phyloP scores from a whole-genome alignment of 2,888 invertebrate genomes.

The Lasioglossum malachurum region DNA sequence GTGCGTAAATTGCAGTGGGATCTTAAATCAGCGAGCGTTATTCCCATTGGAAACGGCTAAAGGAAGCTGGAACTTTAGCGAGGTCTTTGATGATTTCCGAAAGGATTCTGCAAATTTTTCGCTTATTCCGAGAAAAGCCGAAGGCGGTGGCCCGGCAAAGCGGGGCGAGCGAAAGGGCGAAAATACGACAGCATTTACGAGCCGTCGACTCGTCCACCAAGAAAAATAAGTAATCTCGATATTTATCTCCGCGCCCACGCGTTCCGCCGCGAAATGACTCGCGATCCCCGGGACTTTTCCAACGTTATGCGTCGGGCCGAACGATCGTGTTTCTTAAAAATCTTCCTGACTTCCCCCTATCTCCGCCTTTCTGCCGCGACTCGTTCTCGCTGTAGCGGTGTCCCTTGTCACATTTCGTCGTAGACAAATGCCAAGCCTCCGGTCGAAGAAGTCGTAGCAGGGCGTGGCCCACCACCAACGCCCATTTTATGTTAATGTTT shows the following conservation, averaged over 20 bases:
- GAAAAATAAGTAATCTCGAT: conserved; percentile 78
- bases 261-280: conserved; percentile 28
- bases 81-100: conserved; percentile 18
- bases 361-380: background rate
- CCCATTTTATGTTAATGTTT: conserved; percentile 82
- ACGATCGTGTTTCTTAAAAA: conserved; percentile 55
- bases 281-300: conserved; percentile 58
- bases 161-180: conserved; percentile 51
- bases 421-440: conserved; percentile 75
- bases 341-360: conserved; percentile 8
- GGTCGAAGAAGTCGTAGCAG: conserved; percentile 57
- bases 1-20: background rate
- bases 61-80: background rate
- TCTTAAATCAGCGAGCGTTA: background rate
- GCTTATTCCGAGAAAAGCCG: conserved; percentile 52
- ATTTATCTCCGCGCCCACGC: conserved; percentile 77
- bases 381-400: background rate
- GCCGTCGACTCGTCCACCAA: conserved; percentile 66
- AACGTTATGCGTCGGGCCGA: conserved; percentile 19
- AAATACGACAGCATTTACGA: conserved; percentile 76
- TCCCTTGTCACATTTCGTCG: conserved; percentile 63
- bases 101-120: conserved; percentile 46
- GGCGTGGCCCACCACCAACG: conserved; percentile 79
- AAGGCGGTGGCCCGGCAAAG: conserved; percentile 30
- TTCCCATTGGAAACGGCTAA: conserved; percentile 15